These are phyloP conservation scores for Morus bassanus DNA, from an alignment of 2,797 vertebrate species.

Conservation along the genomic window DNA sequence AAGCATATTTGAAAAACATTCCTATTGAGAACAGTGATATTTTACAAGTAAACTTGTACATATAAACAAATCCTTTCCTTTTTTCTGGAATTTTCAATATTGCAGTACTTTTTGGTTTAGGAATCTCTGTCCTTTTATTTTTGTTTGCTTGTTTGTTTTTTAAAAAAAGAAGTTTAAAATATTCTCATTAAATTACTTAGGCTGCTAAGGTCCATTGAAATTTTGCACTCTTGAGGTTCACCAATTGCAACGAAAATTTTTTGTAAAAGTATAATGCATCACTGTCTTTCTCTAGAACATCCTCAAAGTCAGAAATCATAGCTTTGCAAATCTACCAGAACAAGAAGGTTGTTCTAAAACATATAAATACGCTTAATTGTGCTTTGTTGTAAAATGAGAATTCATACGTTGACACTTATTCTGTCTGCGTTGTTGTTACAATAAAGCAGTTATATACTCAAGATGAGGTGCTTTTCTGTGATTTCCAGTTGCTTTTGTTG, in stretches of 20 bases:
- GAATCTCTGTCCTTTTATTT: neutral
- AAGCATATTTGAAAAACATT: neutral
- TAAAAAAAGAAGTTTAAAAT: neutral
- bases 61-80: neutral
- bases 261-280: neutral
- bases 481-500: neutral
- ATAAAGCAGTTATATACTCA: neutral
- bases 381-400: neutral
- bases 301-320: neutral
- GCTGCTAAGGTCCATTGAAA: neutral
- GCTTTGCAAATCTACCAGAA: neutral
- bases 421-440: neutral
- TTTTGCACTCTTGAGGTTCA: neutral
- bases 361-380: neutral
- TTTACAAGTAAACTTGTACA: neutral
- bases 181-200: neutral
- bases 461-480: neutral
- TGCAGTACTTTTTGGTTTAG: neutral
- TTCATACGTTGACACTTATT: neutral
- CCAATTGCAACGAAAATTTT: neutral
- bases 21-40: neutral
- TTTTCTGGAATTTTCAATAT: neutral
- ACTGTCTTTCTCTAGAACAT: neutral
- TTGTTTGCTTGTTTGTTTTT: neutral
- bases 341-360: neutral